Base-by-base conservation (phyloP, 2,888 invertebrate genomes). In the Spodoptera picta region DNA sequence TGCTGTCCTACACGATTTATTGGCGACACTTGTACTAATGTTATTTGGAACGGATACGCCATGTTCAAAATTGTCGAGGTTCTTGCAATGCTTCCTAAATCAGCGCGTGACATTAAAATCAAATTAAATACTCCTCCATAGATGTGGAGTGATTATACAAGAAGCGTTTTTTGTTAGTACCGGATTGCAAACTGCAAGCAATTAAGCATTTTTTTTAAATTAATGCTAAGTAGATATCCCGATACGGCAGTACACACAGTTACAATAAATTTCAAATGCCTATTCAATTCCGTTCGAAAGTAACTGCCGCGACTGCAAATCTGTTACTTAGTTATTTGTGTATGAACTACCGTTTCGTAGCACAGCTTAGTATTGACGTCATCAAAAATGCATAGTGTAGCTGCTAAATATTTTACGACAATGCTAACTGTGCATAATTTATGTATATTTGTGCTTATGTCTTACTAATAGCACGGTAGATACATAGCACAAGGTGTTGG, bases 1-100 rank as follows among this genome's bases (percentile, higher is more conserved):
- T 74, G 64, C 62, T 69, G 64, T 70, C 67, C 67, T 66, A 68
- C 54, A 69, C 47, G 71, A 81, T 83, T 81, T 78, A 81, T 81
- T 64, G 43, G 56, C 45, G 64, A 65, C 71, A 65, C 64, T 71
- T 67, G 54, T 71, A 46, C 51, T 60, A 65, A 62, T 61, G 66
- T 58, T 65, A 73, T 73, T 55, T 61, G 51, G 63, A 73, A 66
- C 65, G 72, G 68, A 72, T 62, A 67, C 41, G 19, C 63, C 61
- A 59, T 69, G 54, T 60, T 52, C 46, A 45, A 58, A 60, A 58
- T 66, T 55, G 47, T 12, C n/a, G 59, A 57, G 52, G 58, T 65
- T 59, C 7, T 73, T 62, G 52, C 49, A 53, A 62, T 55, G 52
- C 7, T 46, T 64, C 42, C 42, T 64, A 54, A 63, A 70, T 59